A percentile compares a stretch with the other conserved stretches of the same genome.
Evolutionary conservation across 2,888 invertebrate species (phyloP).

Genomic region (Dryocosmus kuriphilus): DNA sequence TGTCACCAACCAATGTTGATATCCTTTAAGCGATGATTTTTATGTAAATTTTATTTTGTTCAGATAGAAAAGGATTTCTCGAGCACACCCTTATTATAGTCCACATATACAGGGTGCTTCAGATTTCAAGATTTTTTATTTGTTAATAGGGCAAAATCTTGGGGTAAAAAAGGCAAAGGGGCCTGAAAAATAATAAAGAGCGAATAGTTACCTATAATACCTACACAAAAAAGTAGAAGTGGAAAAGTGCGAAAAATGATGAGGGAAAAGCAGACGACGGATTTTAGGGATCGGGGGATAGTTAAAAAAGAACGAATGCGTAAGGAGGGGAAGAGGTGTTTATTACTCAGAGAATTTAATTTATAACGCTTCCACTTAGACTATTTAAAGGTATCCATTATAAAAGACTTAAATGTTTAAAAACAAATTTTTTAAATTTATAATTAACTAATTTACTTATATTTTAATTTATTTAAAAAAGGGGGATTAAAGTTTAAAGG

Average conservation of each 20-base stretch:
- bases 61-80: slow-evolving; percentile 17
- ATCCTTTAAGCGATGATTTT: slow-evolving; percentile 20
- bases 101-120: not conserved
- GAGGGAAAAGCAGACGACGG: not conserved
- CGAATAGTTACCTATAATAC: not conserved
- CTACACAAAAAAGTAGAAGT: not conserved
- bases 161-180: not conserved
- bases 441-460: too few relatives aligned
- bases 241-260: not conserved
- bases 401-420: too few relatives aligned
- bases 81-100: slow-evolving; percentile 14
- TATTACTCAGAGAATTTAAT: too few relatives aligned
- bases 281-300: not conserved
- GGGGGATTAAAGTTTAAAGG: too few relatives aligned
- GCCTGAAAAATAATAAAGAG: not conserved
- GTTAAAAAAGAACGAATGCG: not conserved
- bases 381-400: too few relatives aligned
- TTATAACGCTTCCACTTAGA: too few relatives aligned
- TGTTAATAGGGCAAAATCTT: not conserved
- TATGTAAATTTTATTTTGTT: slow-evolving; percentile 12
- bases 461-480: too few relatives aligned
- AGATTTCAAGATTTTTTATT: not conserved
- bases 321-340: too few relatives aligned
- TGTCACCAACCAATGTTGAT: slow-evolving; percentile 26
- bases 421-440: too few relatives aligned